These are phyloP conservation scores for Pocillopora grandis DNA, from an alignment of 92 coral and sea anemone species.

Conservation along the genomic window DNA sequence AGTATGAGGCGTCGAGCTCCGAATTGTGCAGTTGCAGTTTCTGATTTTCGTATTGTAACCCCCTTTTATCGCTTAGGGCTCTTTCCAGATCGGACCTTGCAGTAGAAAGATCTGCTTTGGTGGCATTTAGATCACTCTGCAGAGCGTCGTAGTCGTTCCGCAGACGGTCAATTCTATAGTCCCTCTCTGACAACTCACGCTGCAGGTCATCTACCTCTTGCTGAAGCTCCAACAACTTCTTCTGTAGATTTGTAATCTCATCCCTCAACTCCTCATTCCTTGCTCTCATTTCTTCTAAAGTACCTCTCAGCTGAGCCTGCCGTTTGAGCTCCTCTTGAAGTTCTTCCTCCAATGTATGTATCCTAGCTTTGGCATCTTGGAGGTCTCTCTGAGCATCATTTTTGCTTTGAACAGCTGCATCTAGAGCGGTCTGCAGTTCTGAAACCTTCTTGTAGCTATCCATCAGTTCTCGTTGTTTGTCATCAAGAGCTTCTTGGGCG, in stretches of 20 bases:
- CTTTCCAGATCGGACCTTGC: constrained; percentile 73
- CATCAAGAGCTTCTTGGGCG: constrained; percentile 67
- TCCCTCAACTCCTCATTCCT: constrained; percentile 88
- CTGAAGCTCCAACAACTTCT: constrained; percentile 77
- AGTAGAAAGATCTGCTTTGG: constrained; percentile 72
- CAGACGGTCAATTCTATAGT: constrained; percentile 70
- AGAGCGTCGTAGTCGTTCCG: constrained; percentile 71
- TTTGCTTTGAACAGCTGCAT: constrained; percentile 77
- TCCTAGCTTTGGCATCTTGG: constrained; percentile 63
- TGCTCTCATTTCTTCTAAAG: constrained; percentile 75
- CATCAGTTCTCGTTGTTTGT: constrained; percentile 79
- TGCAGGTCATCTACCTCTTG: constrained; percentile 64
- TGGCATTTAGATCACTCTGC: constrained; percentile 64
- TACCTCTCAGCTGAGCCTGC: constrained; percentile 87
- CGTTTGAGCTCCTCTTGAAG: constrained; percentile 81
- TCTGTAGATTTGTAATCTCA: constrained; percentile 85
- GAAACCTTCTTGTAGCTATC: constrained; percentile 85
- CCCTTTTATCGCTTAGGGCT: constrained; percentile 67
- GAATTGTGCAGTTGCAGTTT: constrained; percentile 67
- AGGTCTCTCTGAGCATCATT: constrained; percentile 80
- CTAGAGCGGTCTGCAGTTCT: constrained; percentile 82
- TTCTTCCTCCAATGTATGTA: constrained; percentile 81
- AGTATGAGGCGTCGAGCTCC: constrained; percentile 75
- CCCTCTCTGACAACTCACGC: constrained; percentile 71
- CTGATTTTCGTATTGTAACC: constrained; percentile 69